phyloP scores from a whole-genome alignment of 2,888 invertebrate genomes.

The Stenolophus ochropezus region DNA sequence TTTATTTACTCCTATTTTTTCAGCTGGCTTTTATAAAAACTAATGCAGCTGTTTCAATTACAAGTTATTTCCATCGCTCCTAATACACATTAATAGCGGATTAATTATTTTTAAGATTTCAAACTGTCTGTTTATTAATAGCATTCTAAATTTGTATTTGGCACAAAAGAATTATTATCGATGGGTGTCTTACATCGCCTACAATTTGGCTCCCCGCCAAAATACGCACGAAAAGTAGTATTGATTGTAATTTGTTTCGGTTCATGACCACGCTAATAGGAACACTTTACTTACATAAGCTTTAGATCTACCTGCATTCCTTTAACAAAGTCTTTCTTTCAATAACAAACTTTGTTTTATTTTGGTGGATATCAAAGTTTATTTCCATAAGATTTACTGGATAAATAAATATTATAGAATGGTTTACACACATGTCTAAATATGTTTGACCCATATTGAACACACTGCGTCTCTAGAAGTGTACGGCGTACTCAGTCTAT shows the following conservation, averaged over 20 bases:
- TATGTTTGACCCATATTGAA: slow-evolving; percentile 34
- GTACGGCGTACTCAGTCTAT: not conserved
- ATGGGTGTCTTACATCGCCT: slow-evolving; percentile 28
- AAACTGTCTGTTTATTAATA: slow-evolving; percentile 41
- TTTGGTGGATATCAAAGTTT: slow-evolving; percentile 12
- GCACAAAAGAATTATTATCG: slow-evolving; percentile 56
- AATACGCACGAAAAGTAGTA: slow-evolving; percentile 28
- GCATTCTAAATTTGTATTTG: slow-evolving; percentile 50
- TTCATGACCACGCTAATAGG: slow-evolving; percentile 10
- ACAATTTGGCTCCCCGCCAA: slow-evolving; percentile 48
- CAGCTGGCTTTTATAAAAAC: not conserved
- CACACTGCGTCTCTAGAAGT: not conserved
- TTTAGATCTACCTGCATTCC: not conserved
- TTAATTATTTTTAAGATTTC: not conserved
- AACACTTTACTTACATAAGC: slow-evolving; percentile 7
- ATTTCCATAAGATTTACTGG: slow-evolving; percentile 27
- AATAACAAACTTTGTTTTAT: slow-evolving; percentile 11
- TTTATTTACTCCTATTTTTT: too few species aligned
- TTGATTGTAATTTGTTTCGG: slow-evolving; percentile 30
- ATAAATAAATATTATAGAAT: slow-evolving; percentile 36
- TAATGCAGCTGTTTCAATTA: not conserved
- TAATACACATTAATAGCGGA: not conserved
- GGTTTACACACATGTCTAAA: slow-evolving; percentile 47
- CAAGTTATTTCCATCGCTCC: not conserved
- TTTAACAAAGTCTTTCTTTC: not conserved